These are phyloP conservation scores for Troglohyphantes excavatus DNA, from an alignment of 2,888 invertebrate genomes.

Conservation along the genomic window DNA sequence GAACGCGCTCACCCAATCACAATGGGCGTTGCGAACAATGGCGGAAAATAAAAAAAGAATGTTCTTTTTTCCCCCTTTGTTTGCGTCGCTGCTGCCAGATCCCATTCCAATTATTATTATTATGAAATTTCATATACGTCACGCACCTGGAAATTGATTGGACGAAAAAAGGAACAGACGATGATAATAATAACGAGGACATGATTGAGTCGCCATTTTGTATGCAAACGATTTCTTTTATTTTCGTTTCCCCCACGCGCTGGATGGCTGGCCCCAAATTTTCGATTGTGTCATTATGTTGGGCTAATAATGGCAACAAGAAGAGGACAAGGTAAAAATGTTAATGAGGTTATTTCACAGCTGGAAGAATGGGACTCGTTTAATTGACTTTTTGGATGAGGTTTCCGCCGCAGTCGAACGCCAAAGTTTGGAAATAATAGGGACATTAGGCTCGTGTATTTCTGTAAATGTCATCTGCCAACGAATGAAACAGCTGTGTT, in stretches of 20 bases:
- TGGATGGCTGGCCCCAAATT: not conserved
- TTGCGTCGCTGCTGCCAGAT: not conserved
- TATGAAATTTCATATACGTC: not conserved
- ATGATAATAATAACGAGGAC: conserved; percentile 35
- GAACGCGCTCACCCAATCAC: conserved; percentile 67
- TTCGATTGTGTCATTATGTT: conserved; percentile 26
- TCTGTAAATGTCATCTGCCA: not conserved
- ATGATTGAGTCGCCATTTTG: conserved; percentile 64
- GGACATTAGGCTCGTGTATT: not conserved
- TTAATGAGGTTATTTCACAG: conserved; percentile 15
- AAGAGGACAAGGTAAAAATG: conserved; percentile 3
- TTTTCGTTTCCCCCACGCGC: not conserved
- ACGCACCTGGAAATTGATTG: conserved; percentile 44
- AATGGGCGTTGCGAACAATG: conserved; percentile 47
- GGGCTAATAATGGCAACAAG: conserved; percentile 35
- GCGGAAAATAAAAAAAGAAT: conserved; percentile 23
- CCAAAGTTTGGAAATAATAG: not conserved
- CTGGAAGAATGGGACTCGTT: not conserved
- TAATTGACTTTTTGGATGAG: not conserved
- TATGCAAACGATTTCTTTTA: conserved; percentile 67
- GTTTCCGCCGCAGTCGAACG: not conserved
- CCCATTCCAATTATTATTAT: not conserved
- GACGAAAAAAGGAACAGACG: conserved; percentile 5
- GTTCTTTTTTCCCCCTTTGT: conserved; percentile 14
- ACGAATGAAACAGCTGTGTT: not conserved